Evolutionary conservation across 2,797 vertebrate species (phyloP).

Genomic region (Apogon talboti): DNA sequence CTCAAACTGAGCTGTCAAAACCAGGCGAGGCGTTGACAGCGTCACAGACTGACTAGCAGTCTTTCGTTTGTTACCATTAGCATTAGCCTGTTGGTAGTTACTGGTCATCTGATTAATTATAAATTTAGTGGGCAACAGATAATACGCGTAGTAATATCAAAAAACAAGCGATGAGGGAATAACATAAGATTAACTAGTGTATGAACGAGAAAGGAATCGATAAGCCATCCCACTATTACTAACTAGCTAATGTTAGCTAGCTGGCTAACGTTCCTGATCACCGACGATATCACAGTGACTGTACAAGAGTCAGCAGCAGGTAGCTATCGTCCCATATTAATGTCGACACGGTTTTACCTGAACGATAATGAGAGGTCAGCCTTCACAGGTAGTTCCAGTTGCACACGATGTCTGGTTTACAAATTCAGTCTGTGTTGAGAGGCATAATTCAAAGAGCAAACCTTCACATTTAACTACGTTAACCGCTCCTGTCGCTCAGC

Average conservation of each 20-base stretch:
- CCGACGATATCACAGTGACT: conserved; percentile 44
- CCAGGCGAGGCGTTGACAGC: conserved; percentile 71
- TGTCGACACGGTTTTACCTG: conserved; percentile 52
- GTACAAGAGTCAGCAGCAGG: conserved; percentile 31
- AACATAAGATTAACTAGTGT: no score
- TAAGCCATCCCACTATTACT: conserved; percentile 21
- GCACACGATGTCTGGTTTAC: neutral
- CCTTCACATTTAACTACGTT: conserved; percentile 42
- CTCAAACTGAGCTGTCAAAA: conserved; percentile 71
- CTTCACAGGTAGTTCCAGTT: neutral
- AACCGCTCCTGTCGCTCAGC: conserved; percentile 59
- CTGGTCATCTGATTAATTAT: rapidly evolving
- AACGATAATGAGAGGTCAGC: neutral
- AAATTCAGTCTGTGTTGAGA: conserved; percentile 27
- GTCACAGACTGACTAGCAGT: conserved; percentile 60
- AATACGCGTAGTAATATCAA: rapidly evolving
- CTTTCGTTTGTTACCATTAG: conserved; percentile 58
- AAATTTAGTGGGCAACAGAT: neutral
- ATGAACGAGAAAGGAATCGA: neutral
- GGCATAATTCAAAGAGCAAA: conserved; percentile 48
- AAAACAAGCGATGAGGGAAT: rapidly evolving
- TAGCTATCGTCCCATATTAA: conserved; percentile 11
- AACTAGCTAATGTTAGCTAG: conserved; percentile 57
- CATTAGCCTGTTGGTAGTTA: conserved; percentile 7
- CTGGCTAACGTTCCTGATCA: conserved; percentile 43